These are phyloP conservation scores for Sula dactylatra DNA, from an alignment of 2,113 vertebrate genomes.

Conservation along the genomic window DNA sequence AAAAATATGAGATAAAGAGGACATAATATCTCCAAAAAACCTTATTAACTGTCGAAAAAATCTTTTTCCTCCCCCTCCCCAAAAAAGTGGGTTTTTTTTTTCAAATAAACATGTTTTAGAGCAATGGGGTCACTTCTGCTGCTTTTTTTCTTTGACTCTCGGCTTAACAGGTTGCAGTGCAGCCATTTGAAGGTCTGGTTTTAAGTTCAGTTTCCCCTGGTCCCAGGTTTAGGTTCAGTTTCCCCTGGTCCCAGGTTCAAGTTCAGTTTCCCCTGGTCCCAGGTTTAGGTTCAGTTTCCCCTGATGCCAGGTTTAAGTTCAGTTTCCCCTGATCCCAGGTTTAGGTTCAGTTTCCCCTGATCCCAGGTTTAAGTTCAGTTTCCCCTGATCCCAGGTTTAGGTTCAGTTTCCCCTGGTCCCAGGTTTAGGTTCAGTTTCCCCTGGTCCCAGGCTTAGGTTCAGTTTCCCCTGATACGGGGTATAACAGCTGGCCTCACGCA, in stretches of 20 bases:
- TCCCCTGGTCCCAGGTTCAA: no score
- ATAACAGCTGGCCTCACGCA: rapidly evolving
- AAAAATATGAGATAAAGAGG: no score
- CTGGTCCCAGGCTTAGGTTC: no score
- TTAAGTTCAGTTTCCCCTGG: no score
- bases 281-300: no score
- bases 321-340: neutral
- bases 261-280: no score
- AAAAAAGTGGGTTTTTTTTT: neutral
- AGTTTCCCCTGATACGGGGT: no score
- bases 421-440: neutral
- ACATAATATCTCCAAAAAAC: no score
- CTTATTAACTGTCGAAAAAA: no score
- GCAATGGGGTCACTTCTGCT: no score
- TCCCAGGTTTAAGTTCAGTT: neutral
- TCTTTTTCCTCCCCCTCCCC: neutral
- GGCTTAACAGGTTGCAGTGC: neutral
- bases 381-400: neutral
- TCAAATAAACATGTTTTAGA: neutral
- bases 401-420: no score
- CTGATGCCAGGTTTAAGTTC: neutral
- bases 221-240: neutral
- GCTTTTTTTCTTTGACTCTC: neutral
- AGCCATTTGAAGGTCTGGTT: neutral
- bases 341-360: no score